These are phyloP conservation scores for Spongilla lacustris DNA, from an alignment of 37 sponge, comb jelly and placozoan species.

Conservation along the genomic window DNA sequence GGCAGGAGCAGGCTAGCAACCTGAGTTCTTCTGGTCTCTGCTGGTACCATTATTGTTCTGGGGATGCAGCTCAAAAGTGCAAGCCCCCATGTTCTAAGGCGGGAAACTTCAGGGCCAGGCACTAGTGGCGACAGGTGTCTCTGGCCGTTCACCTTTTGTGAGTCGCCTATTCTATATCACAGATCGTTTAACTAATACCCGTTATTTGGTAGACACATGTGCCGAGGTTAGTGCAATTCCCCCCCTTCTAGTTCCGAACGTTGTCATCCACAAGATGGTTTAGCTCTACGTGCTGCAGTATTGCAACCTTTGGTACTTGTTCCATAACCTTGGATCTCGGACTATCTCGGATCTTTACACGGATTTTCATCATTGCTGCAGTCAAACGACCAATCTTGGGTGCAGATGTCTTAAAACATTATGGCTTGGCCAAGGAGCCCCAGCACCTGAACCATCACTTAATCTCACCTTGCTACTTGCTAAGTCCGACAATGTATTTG, in stretches of 20 bases:
- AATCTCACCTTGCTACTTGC: no score
- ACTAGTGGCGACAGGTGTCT: constrained; percentile 15
- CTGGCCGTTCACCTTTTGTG: constrained; percentile 15
- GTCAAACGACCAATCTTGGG: constrained; percentile 26
- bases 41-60: constrained; percentile 28
- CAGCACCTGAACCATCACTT: no score
- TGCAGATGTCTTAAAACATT: constrained; percentile 16
- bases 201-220: constrained; percentile 37
- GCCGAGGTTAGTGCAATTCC: constrained; percentile 36
- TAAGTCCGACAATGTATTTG: no score
- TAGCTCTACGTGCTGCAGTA: neutral
- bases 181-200: neutral
- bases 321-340: constrained; percentile 28
- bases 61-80: constrained; percentile 16
- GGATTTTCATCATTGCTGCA: constrained; percentile 46
- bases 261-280: neutral
- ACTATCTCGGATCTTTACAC: constrained; percentile 19
- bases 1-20: neutral
- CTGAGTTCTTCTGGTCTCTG: neutral
- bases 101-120: constrained; percentile 30
- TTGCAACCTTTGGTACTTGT: constrained; percentile 8
- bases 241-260: constrained; percentile 4
- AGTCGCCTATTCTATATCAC: constrained; percentile 30
- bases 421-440: neutral
- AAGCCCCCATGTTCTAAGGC: neutral